Conservation (phyloP, 2,797 vertebrate genomes). For the Agapornis canus region DNA sequence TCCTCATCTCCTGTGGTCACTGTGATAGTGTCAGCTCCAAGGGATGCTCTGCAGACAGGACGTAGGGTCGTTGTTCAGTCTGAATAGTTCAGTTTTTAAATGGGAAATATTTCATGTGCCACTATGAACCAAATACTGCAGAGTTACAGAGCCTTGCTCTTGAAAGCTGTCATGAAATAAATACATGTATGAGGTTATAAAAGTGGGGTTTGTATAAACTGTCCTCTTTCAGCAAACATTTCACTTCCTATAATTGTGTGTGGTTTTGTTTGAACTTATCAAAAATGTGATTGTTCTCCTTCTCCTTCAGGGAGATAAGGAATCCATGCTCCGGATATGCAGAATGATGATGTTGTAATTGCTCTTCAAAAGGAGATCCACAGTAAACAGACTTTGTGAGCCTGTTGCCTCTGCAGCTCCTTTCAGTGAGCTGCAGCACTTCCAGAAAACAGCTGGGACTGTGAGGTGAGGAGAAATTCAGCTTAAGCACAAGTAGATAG, state of each 20-base stretch:
- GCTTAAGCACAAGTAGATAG: not conserved
- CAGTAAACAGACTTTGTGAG: conserved; percentile 46
- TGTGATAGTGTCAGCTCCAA: not conserved
- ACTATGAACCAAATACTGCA: not conserved
- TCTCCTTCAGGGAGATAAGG: conserved; percentile 64
- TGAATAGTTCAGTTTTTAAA: not conserved
- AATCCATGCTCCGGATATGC: conserved; percentile 63
- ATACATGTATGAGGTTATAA: conserved; percentile 49
- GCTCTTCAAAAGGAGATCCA: conserved; percentile 64
- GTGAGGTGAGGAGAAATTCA: not conserved
- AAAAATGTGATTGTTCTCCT: conserved; percentile 63
- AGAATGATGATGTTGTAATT: conserved; percentile 56
- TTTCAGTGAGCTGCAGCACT: not conserved
- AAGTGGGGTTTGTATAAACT: conserved; percentile 65
- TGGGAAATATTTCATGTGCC: not conserved
- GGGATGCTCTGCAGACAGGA: not conserved
- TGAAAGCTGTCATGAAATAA: conserved; percentile 22
- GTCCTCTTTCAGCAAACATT: conserved; percentile 53
- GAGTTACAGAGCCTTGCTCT: not conserved
- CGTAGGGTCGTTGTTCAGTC: not conserved
- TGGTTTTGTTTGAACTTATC: conserved; percentile 66
- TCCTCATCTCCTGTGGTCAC: not conserved
- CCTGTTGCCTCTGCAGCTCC: not conserved
- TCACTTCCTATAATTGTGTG: conserved; percentile 67
- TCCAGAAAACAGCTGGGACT: not conserved